Percentiles rank a stretch among this genome's conserved stretches.
Conservation (phyloP, 1,140 invertebrate genomes). For the Macrocentrus cingulum region DNA sequence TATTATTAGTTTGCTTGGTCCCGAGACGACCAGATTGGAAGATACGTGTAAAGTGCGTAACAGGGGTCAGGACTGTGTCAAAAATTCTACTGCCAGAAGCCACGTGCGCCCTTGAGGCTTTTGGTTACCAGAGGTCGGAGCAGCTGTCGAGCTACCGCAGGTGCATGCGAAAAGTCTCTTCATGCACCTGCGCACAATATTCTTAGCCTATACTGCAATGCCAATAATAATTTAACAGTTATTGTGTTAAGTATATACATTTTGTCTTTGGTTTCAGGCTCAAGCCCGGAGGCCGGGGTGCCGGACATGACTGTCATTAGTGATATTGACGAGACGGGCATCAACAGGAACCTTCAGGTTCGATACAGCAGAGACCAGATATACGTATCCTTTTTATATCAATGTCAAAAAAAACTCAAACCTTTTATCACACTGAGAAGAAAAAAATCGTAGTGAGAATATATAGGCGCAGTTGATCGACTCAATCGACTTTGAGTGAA, state of each 20-base stretch:
- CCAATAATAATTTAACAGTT: constrained; percentile 7
- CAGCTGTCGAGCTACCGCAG: constrained; percentile 26
- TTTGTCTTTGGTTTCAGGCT: constrained; percentile 58
- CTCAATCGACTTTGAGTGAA: too few relatives aligned
- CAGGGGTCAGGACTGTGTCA: too few relatives aligned
- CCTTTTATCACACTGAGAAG: too few relatives aligned
- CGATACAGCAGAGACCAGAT: constrained; percentile 85
- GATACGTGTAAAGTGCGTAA: too few relatives aligned
- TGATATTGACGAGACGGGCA: constrained; percentile 87
- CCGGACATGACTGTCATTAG: constrained; percentile 93
- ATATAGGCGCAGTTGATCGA: too few relatives aligned
- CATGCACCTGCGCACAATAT: constrained; percentile 22
- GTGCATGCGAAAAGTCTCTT: constrained; percentile 20
- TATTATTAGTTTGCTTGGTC: too few relatives aligned
- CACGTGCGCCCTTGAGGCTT: constrained; percentile 19
- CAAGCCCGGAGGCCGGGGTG: constrained; percentile 67
- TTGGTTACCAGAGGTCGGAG: neutral
- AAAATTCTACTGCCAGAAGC: neutral
- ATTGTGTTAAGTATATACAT: neutral
- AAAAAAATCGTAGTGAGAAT: too few relatives aligned
- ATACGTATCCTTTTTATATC: constrained; percentile 92
- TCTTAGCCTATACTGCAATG: constrained; percentile 1
- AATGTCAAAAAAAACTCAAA: too few relatives aligned
- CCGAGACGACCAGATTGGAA: too few relatives aligned
- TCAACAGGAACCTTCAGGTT: constrained; percentile 85